Base-by-base conservation (phyloP, 64 coral and sea anemone species). In the Hydrozoanthus tunicans region DNA sequence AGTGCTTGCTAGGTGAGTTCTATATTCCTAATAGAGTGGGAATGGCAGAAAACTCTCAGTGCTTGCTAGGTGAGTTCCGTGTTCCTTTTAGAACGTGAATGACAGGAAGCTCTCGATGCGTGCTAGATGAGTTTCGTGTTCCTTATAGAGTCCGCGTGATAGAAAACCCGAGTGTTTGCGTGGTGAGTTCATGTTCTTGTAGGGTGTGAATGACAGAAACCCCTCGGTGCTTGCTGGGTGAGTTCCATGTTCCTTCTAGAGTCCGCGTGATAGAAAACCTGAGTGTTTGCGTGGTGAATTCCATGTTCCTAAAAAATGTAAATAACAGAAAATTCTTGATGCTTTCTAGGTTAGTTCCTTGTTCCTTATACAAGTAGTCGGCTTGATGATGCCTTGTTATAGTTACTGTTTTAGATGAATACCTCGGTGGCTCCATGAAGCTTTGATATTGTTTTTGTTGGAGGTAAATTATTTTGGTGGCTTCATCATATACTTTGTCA, bases 271-370 rank as follows among this genome's bases (percentile, higher is more conserved):
- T 43, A 43, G 32, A 43, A 43, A 43, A 43, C 32, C 32, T 43
- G 32, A 43, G 32, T 43, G 32, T 43, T 43, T 43, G 32, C 32
- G 32, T 43, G 32, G 32, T 43, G 32, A 43, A 2, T 11, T 64
- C 62, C 63, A 13, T 1, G 17, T 65, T 13, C 11, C 17, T 65
- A 43, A 1, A 93, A 94, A 92, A 92, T 93, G 3, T 82, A 90
- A 65, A 95, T 95, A 90, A 95, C 84, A 91, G 97, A 99, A 82
- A 93, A 99, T 64, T 79, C 94, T 14, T 89, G 96, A 56, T 99
- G 97, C 53, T 86, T 99, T 4, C 79, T 99, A 77, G 97, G 97
- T 99, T 58, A 27, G 96, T 81, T 81, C 5, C 10, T 7, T 14
- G 8, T 8, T 58, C 15, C 58, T 59, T 3, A 91, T 64, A 43